These are phyloP conservation scores for Xestoiulus laeticollis DNA, from an alignment of 2,888 invertebrate genomes.

Conservation along the genomic window DNA sequence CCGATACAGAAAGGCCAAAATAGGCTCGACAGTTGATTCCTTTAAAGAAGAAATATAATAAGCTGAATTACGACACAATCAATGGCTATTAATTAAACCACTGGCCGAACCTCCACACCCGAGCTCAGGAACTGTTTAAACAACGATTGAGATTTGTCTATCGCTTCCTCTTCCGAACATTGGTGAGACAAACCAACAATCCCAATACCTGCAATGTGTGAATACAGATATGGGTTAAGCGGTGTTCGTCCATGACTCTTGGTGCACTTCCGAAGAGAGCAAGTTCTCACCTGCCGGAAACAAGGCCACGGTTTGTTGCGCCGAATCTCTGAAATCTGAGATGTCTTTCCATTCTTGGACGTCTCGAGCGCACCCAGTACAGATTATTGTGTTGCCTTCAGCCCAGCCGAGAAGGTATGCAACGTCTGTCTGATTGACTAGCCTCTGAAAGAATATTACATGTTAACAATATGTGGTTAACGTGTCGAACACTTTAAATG, in stretches of 20 bases:
- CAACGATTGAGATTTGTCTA: neutral
- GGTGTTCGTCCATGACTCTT: too few species aligned
- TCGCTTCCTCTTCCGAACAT: neutral
- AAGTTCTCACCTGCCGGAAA: slow-evolving; percentile 10
- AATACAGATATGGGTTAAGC: neutral
- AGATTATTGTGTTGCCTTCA: slow-evolving; percentile 39
- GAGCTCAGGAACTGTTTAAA: slow-evolving; percentile 23
- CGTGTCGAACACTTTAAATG: too few species aligned
- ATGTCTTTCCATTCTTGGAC: neutral
- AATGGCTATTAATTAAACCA: neutral
- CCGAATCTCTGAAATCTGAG: slow-evolving; percentile 15
- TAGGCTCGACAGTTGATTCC: neutral
- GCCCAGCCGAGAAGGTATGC: neutral
- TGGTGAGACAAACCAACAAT: slow-evolving; percentile 9
- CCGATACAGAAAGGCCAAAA: neutral
- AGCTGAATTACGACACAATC: too few species aligned
- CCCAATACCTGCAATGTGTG: neutral
- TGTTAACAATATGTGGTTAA: too few species aligned
- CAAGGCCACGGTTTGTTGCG: neutral
- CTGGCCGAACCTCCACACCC: neutral
- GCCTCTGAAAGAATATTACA: neutral
- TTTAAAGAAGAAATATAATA: neutral
- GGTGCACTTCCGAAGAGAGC: neutral
- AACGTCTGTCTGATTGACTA: neutral
- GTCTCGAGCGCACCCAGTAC: neutral